phyloP scores from a whole-genome alignment of 1,140 invertebrate genomes.

The Cydia strobilella region DNA sequence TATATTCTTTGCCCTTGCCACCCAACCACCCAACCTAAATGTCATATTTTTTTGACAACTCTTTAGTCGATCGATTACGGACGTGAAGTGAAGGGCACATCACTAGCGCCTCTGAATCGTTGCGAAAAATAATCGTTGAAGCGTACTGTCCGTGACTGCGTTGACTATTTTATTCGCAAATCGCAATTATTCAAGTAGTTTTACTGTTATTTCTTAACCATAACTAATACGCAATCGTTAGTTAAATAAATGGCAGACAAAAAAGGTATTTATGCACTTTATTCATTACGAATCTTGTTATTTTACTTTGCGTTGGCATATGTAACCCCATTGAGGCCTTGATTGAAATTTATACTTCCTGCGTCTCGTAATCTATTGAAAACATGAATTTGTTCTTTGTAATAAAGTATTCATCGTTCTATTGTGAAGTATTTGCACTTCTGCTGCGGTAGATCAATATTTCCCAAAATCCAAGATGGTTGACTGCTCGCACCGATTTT shows the following conservation, averaged over 20 bases:
- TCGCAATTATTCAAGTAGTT: conserved; percentile 41
- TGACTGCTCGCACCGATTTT: conserved; percentile 43
- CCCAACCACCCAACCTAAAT: neutral
- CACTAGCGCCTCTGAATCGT: conserved; percentile 51
- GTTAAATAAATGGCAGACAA: conserved; percentile 74
- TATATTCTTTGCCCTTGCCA: too few species aligned
- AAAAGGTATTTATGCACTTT: conserved; percentile 75
- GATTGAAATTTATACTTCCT: conserved; percentile 48
- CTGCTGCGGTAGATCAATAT: conserved; percentile 43
- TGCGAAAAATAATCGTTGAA: conserved; percentile 49
- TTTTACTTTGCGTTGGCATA: conserved; percentile 64
- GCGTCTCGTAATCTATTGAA: conserved; percentile 31
- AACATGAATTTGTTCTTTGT: neutral
- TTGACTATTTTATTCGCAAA: conserved; percentile 51
- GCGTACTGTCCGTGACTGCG: conserved; percentile 49
- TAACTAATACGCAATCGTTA: conserved; percentile 55
- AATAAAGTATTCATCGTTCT: neutral
- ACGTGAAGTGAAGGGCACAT: conserved; percentile 34
- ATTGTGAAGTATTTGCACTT: conserved; percentile 20
- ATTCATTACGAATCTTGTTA: conserved; percentile 66
- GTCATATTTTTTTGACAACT: conserved; percentile 9
- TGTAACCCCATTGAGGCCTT: conserved; percentile 69
- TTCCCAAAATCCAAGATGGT: conserved; percentile 64
- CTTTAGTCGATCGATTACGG: conserved; percentile 34
- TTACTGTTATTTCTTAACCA: conserved; percentile 37